A percentile compares a stretch with the other conserved stretches of the same genome.
Conservation (phyloP, 2,888 invertebrate species). For the Cistogaster globosa region DNA sequence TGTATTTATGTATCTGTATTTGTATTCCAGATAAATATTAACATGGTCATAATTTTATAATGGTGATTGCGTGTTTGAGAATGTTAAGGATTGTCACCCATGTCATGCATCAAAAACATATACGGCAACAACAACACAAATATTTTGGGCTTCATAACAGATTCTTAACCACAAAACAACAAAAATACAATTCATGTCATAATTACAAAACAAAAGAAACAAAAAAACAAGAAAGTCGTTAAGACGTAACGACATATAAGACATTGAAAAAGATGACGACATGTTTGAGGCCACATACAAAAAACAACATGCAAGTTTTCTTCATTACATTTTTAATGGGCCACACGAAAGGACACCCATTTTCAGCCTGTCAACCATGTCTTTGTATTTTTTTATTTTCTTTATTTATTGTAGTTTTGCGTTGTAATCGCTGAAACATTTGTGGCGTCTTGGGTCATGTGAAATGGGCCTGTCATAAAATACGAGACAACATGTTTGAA, state of each 20-base stretch:
- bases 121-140: conserved; percentile 16
- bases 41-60: conserved; percentile 61
- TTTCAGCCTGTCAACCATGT: conserved; percentile 73
- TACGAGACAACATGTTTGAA: conserved; percentile 37
- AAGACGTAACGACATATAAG: conserved; percentile 51
- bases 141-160: conserved; percentile 45
- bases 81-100: conserved; percentile 73
- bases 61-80: conserved; percentile 70
- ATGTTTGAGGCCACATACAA: conserved; percentile 48
- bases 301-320: conserved; percentile 50
- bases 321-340: conserved; percentile 61
- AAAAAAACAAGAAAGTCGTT: conserved; percentile 37
- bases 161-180: conserved; percentile 52
- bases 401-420: conserved; percentile 34
- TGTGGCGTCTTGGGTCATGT: conserved; percentile 54
- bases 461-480: conserved; percentile 65
- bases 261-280: conserved; percentile 62
- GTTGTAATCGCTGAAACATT: conserved; percentile 24
- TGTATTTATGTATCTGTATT: conserved; percentile 4
- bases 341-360: conserved; percentile 74
- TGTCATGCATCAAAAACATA: conserved; percentile 60
- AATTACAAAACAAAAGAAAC: conserved; percentile 40
- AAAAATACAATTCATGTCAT: conserved; percentile 69
- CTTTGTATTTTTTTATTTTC: conserved; percentile 31
- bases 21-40: conserved; percentile 44